Percentiles rank a stretch among this genome's conserved stretches.
Conservation (phyloP, 2,888 invertebrate species). For the Ryuthela nishihirai region DNA sequence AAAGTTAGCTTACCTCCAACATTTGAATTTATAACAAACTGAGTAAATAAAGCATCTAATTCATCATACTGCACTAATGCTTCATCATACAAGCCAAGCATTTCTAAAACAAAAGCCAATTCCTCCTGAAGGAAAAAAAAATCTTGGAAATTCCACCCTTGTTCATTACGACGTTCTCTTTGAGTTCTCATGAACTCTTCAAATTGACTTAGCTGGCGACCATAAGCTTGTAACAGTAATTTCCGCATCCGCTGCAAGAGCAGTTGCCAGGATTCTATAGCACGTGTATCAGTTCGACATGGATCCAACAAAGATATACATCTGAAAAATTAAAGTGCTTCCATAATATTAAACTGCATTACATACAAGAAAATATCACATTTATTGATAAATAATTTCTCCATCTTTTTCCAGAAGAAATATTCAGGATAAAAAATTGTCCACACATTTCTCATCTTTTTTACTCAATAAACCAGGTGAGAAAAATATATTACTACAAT, state of each 20-base stretch:
- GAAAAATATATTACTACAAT: too few relatives aligned
- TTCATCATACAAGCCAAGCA: slow-evolving; percentile 88
- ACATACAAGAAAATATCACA: background rate
- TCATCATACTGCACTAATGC: slow-evolving; percentile 96
- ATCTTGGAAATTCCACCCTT: slow-evolving; percentile 89
- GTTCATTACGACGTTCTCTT: slow-evolving; percentile 82
- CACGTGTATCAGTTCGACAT: slow-evolving; percentile 79
- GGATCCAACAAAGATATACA: slow-evolving; percentile 90
- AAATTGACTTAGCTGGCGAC: slow-evolving; percentile 66
- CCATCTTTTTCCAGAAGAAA: too few relatives aligned
- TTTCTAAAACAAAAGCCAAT: slow-evolving; percentile 89
- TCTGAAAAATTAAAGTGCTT: slow-evolving; percentile 57
- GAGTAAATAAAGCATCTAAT: slow-evolving; percentile 91
- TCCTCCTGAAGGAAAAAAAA: slow-evolving; percentile 95
- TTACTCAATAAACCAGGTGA: too few relatives aligned
- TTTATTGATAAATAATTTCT: too few relatives aligned
- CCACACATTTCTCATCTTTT: too few relatives aligned
- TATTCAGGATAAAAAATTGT: too few relatives aligned
- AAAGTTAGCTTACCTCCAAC: slow-evolving; percentile 58
- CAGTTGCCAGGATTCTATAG: slow-evolving; percentile 51
- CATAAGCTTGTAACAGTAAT: slow-evolving; percentile 79
- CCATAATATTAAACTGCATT: too few relatives aligned
- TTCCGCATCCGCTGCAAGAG: slow-evolving; percentile 77
- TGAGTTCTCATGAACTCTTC: slow-evolving; percentile 87
- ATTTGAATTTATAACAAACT: slow-evolving; percentile 91